Base-by-base conservation (phyloP, 2,113 vertebrate species). In the Cephalopholis sonnerati region DNA sequence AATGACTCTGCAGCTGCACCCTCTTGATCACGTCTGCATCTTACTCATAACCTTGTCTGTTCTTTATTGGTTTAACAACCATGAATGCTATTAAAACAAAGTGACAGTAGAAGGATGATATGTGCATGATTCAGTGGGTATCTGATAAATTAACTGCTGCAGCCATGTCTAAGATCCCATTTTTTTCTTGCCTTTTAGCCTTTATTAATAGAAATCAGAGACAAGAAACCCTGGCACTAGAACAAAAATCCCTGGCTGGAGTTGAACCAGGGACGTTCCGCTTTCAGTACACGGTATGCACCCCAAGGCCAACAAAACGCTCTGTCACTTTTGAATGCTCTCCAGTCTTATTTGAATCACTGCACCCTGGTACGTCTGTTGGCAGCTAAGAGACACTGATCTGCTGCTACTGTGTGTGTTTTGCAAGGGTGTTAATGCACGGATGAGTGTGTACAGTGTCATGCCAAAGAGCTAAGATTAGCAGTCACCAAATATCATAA, bases 391-490 rank as follows among this genome's bases (percentile, higher is more conserved):
- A 25, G 11, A 4, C 29, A 5, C 59, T 59, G 69, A 46, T 22
- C 75, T 59, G 24, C 17, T 15, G 64, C 50, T 55, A 83, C 77
- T 53, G 15, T 79, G 46, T 68, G 46, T 44, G 41, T 58, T 75
- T 73, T 61, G 9, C 9, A 11, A 20, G 46, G 68, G 62, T 88
- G 81, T 75, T 81, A 87, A 83, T 79, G 54, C 10, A 57, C 39
- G 7, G 51, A 76, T 46, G 39, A 65, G 59, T 51, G 61, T 58
- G 74, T 51, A 68, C 64, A 66, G 61, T 68, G 68, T 51, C 13
- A 36, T 79, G 81, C 83, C 78, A 84, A n/a, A 58, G 44, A 62
- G 46, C 78, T 82, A 83, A 84, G 51, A 73, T 80, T 91, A 89
- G 80, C 53, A 54, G 84, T 44, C 15, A 36, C n/a, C 5, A 78